Evolutionary conservation across 1,140 invertebrate species (phyloP), one percentile per base, ranked within the genome.

Genomic region (Lysiphlebus fabarum): DNA sequence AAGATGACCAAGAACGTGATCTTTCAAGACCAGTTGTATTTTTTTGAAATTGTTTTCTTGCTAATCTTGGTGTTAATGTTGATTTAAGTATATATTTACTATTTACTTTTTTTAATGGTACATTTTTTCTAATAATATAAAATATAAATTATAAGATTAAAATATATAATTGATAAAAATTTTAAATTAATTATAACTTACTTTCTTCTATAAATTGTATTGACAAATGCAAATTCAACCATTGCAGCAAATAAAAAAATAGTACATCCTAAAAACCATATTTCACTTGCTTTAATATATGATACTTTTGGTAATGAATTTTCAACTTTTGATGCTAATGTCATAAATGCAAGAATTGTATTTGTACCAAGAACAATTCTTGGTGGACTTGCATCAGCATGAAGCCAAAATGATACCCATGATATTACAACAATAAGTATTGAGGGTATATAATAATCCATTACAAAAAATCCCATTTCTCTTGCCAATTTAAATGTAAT

Each of bases 401-500:
- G 91, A 49, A 94, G 76, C 91, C 91, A 94, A 68, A 94, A 94
- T 0, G 91, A 91, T 11, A 94, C 91, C 91, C 92, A 95, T 0
- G 92, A 93, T 57, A 93, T 90, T 11, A 87, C 87, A 5, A 94
- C 92, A 55, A 95, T 87, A 61, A 94, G 83, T 79, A 93, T 91
- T 6, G 91, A 93, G 1, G 92, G 92, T 58, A 94, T 84, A 65
- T 92, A 95, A 69, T 93, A 94, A 64, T 94, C 92, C 85, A 95
- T 91, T 49, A 95, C 80, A 66, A 94, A 93, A 71, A 92, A 92
- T 45, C 91, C 91, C 64, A 92, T 88, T 79, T 93, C 89, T 36
- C 91, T 82, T 0, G 86, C 84, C 10, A 93, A 71, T 67, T 89
- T 86, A 61, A 93, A 91, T 6, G 86, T 86, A 63, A 92, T 90